Evolutionary conservation across 2,113 vertebrate genomes (phyloP), one percentile per base, ranked within the genome.

Genomic region (Phalacrocorax aristotelis): DNA sequence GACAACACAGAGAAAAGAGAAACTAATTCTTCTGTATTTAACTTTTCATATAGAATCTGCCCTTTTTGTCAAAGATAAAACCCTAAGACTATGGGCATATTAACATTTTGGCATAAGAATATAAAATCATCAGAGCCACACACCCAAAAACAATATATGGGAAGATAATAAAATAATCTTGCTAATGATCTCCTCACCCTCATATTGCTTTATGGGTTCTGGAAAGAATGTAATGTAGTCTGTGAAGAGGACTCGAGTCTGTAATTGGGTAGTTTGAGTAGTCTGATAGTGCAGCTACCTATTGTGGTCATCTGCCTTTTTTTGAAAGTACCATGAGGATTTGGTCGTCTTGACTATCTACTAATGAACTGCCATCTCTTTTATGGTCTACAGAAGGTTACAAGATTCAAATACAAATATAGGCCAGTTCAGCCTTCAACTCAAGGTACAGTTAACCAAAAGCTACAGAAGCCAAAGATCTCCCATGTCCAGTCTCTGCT

Each of bases 21-120:
- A 87, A 83, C 29, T 70, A 89, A 80, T 76, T 55, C 27, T 80
- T 81, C 18, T 15, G 18, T 18, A 76, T 79, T 80, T 89, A 22
- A n/a, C 68, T 92, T 93, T 92, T 75, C 71, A 76, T 65, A 87
- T 19, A 72, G n/a, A 94, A 95, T 88, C 64, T 90, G 44, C 18
- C 15, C 25, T 77, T 77, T 66, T n/a, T 20, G 9, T 15, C 36
- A 86, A 70, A 88, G 10, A 58, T 34, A 58, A 79, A 88, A 6
- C 13, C 11, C 15, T 72, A 34, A 89, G 21, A 49, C 62, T 86
- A 76, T 34, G 27, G 38, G 27, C n/a, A n/a, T 75, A 62, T 82
- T 87, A 65, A 52, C 87, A 89, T 80, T 83, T 86, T 87, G 46
- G 42, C 49, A 61, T 64, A 65, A 49, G 25, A 87, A 84, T 49